phyloP scores from a whole-genome alignment of 2,113 vertebrate species.

The Neoarius graeffei region DNA sequence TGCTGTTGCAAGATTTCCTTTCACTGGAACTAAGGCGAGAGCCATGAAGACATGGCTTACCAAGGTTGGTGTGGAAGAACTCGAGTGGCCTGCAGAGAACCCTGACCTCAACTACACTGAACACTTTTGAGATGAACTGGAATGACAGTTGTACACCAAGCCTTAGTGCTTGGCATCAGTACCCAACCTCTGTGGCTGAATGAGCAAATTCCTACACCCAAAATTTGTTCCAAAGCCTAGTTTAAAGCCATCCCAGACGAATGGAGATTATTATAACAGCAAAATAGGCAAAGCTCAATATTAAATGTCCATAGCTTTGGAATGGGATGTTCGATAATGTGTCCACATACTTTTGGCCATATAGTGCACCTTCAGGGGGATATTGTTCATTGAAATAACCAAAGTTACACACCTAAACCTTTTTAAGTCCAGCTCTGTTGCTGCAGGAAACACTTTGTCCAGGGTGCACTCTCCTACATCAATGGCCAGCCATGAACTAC shows the following conservation, averaged over 20 bases:
- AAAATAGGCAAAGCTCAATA: background rate
- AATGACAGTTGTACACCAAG: background rate
- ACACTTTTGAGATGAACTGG: background rate
- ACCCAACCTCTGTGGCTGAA: background rate
- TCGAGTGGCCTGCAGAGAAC: background rate
- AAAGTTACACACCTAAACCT: slow-evolving; percentile 81
- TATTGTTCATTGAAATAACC: background rate
- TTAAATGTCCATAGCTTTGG: background rate
- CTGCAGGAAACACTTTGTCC: slow-evolving; percentile 86
- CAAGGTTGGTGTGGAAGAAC: background rate
- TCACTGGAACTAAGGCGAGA: background rate
- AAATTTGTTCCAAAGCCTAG: background rate
- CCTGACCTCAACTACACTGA: background rate
- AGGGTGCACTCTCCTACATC: slow-evolving; percentile 87
- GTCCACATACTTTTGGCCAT: background rate
- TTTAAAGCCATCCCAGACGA: no score
- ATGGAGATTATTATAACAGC: background rate
- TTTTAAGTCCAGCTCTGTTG: slow-evolving; percentile 88
- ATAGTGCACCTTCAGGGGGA: background rate
- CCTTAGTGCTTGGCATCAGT: background rate
- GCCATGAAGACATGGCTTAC: background rate
- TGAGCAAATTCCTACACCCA: background rate
- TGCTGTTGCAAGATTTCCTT: background rate
- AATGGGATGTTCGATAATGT: background rate
- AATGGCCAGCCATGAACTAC: slow-evolving; percentile 90